Conservation (phyloP, 2,888 invertebrate species). For the Sphinx pinastri region DNA sequence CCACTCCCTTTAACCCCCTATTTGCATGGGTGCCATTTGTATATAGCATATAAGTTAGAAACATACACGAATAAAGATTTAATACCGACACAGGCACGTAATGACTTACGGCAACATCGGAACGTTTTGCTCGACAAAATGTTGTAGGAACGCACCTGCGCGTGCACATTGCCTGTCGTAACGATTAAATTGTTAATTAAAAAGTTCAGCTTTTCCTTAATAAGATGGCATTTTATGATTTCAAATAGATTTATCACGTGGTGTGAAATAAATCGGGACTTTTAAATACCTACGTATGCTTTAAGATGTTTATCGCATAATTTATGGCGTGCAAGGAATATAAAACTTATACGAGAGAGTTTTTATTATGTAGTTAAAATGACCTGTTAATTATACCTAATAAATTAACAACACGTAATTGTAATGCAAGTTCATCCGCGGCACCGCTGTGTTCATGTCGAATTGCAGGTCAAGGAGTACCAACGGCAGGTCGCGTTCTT, state of each 20-base stretch:
- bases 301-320: slow-evolving; percentile 9
- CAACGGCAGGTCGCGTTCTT: slow-evolving; percentile 16
- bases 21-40: slow-evolving; percentile 49
- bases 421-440: background rate
- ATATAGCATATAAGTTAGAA: slow-evolving; percentile 36
- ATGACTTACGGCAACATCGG: background rate
- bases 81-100: slow-evolving; percentile 4
- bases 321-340: background rate
- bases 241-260: slow-evolving; percentile 1
- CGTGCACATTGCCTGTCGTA: slow-evolving; percentile 31
- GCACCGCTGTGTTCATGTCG: slow-evolving; percentile 7
- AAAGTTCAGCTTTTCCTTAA: slow-evolving; percentile 16
- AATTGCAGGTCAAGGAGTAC: slow-evolving; percentile 20
- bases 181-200: slow-evolving; percentile 22
- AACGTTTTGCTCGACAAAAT: slow-evolving; percentile 11
- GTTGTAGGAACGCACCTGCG: slow-evolving; percentile 30
- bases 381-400: background rate
- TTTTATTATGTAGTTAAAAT: slow-evolving; percentile 2
- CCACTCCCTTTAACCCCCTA: slow-evolving; percentile 52
- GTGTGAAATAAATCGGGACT: background rate
- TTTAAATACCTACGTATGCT: background rate
- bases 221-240: slow-evolving; percentile 7
- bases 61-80: slow-evolving; percentile 24
- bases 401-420: slow-evolving; percentile 19
- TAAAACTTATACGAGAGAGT: background rate